Base-by-base conservation (phyloP, 2,888 invertebrate genomes). In the Monochamus alternatus region DNA sequence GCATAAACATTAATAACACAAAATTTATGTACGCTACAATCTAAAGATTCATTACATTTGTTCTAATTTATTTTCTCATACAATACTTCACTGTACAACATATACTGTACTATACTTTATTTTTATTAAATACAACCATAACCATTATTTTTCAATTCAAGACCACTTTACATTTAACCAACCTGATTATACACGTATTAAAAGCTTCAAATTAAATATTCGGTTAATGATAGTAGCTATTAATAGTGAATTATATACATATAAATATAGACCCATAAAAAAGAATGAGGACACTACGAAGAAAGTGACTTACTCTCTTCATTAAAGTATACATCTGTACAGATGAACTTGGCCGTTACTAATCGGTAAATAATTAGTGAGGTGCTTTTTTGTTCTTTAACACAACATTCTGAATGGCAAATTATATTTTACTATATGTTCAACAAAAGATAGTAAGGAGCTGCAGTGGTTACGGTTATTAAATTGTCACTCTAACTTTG, bases 311-410 rank as follows among this genome's bases (percentile, higher is more conserved):
- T 8, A 44, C 9, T 47, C 3, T 12, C 47, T 12, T 47, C 47
- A 47, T 47, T 47, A 47, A 44, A 44, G 47, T 12, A 10, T 47
- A 51, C 12, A 38, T 65, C 30, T 14, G 22, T 30, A 47, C 14
- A 65, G 22, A 44, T 44, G 64, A 65, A 65, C 47, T 47, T 65
- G 64, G 22, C 64, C 64, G 51, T 47, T 47, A 64, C 64, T 64
- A 65, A 65, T 65, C 64, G 44, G 47, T 65, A 65, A 47, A 65
- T 65, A 65, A 65, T 65, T 30, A 9, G 30, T 10, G 47, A 51
- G 4, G 12, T 30, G 14, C 5, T 43, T 62, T 43, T 51, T 31
- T 51, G 9, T 51, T 47, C 22, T 7, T 47, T 14, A 14, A 58
- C 14, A 58, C 30, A 14, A 58, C 30, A 58, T 12, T 58, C 7